Conservation (phyloP, 2,888 invertebrate genomes). For the Drosophila nigritarsus region DNA sequence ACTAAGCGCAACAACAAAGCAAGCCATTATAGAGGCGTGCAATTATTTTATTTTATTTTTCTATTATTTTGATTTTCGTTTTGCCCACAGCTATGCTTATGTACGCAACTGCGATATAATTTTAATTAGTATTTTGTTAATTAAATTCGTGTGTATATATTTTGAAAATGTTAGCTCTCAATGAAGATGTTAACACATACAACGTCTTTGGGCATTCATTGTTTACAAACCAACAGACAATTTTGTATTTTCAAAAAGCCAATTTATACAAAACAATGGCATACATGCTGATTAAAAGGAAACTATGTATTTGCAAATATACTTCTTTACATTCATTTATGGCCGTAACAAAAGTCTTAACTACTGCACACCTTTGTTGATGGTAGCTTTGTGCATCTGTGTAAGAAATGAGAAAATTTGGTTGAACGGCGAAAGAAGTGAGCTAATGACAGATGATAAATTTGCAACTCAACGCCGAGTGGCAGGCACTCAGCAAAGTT, state of each 20-base stretch:
- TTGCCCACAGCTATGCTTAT: background rate
- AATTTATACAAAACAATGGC: background rate
- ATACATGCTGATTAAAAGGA: background rate
- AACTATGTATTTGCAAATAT: background rate
- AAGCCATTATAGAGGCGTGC: background rate
- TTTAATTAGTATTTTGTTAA: background rate
- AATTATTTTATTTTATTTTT: background rate
- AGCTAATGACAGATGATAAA: conserved; percentile 13
- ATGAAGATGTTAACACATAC: background rate
- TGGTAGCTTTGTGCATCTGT: conserved; percentile 19
- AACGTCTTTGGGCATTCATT: too few relatives aligned
- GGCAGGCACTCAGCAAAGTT: background rate
- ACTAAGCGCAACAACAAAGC: conserved; percentile 1
- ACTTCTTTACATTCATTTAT: background rate
- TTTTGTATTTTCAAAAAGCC: background rate
- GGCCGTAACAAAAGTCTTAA: background rate
- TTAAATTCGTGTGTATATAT: background rate
- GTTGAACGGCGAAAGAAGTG: conserved; percentile 38
- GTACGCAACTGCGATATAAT: background rate
- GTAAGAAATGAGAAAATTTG: conserved; percentile 46
- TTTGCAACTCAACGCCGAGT: background rate
- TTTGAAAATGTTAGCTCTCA: background rate
- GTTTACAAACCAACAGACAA: background rate
- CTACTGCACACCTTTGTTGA: background rate
- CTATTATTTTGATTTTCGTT: background rate